Evolutionary conservation across 2,113 vertebrate species (phyloP).

Genomic region (Rhipidura dahli): DNA sequence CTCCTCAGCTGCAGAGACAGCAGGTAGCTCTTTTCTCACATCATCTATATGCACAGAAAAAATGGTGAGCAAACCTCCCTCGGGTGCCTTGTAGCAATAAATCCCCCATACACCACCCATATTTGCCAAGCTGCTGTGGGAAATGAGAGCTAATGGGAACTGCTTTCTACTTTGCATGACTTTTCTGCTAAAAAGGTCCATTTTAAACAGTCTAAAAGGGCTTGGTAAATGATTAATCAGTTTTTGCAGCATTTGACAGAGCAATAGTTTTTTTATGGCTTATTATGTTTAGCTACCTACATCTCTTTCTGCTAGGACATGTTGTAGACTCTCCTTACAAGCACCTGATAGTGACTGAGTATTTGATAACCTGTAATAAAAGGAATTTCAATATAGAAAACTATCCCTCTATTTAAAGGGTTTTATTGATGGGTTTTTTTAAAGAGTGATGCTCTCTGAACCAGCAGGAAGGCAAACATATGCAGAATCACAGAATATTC

Average conservation of each 20-base stretch:
- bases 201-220: background rate
- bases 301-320: background rate
- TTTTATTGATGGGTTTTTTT: background rate
- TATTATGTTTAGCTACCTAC: background rate
- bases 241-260: background rate
- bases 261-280: background rate
- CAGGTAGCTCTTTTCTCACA: background rate
- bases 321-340: background rate
- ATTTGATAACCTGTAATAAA: background rate
- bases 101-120: rapidly evolving
- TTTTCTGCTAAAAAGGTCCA: background rate
- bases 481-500: background rate
- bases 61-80: background rate
- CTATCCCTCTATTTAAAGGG: background rate
- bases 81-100: background rate
- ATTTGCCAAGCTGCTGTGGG: background rate
- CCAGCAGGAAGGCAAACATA: background rate
- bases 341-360: background rate
- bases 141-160: background rate
- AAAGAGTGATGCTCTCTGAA: background rate
- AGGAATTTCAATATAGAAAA: background rate
- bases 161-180: background rate
- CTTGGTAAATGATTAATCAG: constrained; percentile 25
- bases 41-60: background rate
- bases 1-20: background rate